Conservation (phyloP, 2,888 invertebrate species). For the Galeopsomyia nigrocyanea region DNA sequence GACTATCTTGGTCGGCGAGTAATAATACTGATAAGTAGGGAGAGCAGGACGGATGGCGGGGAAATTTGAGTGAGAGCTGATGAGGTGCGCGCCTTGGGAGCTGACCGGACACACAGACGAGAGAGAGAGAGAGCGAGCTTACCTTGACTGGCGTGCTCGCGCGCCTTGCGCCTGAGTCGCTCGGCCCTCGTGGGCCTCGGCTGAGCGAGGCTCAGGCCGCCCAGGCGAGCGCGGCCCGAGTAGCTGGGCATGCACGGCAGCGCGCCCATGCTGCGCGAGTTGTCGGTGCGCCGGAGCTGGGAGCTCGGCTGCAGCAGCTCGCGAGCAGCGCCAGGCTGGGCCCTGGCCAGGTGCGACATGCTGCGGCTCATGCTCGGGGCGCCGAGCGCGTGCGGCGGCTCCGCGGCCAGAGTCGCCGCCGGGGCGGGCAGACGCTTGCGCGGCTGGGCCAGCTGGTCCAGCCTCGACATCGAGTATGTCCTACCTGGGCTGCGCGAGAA, state of each 20-base stretch:
- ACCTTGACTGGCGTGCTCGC: slow-evolving; percentile 64
- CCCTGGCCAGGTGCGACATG: slow-evolving; percentile 78
- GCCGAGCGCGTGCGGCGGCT: slow-evolving; percentile 58
- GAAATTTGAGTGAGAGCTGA: too few relatives aligned
- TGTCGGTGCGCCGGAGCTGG: slow-evolving; percentile 67
- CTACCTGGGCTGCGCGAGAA: slow-evolving; percentile 79
- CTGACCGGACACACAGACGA: too few relatives aligned
- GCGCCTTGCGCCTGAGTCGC: slow-evolving; percentile 65
- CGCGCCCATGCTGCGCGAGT: slow-evolving; percentile 68
- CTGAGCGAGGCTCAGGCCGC: neutral
- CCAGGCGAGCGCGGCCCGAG: neutral
- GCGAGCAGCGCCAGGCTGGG: slow-evolving; percentile 73
- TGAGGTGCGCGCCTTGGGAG: too few relatives aligned
- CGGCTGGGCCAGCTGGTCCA: slow-evolving; percentile 87
- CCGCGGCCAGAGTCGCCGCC: slow-evolving; percentile 59
- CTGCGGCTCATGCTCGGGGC: slow-evolving; percentile 76
- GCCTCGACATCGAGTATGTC: slow-evolving; percentile 93
- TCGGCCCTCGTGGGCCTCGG: slow-evolving; percentile 65
- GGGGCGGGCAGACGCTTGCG: slow-evolving; percentile 70
- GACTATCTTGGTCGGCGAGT: too few relatives aligned
- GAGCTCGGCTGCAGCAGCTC: slow-evolving; percentile 73
- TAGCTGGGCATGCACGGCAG: slow-evolving; percentile 56
- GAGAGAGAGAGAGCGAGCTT: too few relatives aligned
- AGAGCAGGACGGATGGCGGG: too few relatives aligned
- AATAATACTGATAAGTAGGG: too few relatives aligned